phyloP scores from a whole-genome alignment of 2,888 invertebrate species.

The Schrankia costaestrigalis region DNA sequence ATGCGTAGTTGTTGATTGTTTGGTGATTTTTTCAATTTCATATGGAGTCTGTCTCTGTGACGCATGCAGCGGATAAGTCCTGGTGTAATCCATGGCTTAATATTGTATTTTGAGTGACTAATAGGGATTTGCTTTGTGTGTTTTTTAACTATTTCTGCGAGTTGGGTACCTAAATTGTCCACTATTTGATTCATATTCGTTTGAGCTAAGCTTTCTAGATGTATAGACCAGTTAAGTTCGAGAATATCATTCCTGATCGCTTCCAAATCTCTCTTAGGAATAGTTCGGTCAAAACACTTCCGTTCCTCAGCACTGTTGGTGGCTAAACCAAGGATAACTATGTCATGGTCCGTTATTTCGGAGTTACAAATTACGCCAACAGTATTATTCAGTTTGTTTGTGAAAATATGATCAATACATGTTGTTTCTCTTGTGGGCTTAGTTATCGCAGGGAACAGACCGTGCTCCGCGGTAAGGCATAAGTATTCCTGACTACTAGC shows the following conservation, averaged over 20 bases:
- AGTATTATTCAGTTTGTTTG: neutral
- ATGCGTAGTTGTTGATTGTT: neutral
- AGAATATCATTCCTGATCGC: conserved; percentile 1
- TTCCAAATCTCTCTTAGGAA: conserved; percentile 1
- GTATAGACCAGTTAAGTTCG: conserved; percentile 1
- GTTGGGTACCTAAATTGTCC: neutral
- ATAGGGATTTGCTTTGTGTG: conserved; percentile 1
- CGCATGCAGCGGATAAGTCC: too few species aligned
- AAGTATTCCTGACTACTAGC: conserved; percentile 2
- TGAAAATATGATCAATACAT: conserved; percentile 17
- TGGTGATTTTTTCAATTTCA: conserved; percentile 6
- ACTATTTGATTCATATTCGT: conserved; percentile 2
- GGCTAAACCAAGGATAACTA: too few species aligned
- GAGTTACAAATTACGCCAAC: conserved; percentile 9
- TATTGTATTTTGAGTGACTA: conserved; percentile 5
- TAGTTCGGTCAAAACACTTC: neutral
- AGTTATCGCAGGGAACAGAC: conserved; percentile 6
- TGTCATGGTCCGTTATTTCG: too few species aligned
- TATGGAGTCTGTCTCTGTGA: neutral
- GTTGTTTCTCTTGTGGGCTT: conserved; percentile 10
- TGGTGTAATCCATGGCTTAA: conserved; percentile 2
- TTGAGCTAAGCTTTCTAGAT: neutral
- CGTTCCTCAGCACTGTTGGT: too few species aligned
- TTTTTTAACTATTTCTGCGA: conserved; percentile 1
- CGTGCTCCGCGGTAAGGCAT: conserved; percentile 10